These are phyloP conservation scores for Lymantria dispar DNA, from an alignment of 2,888 invertebrate species.

Conservation along the genomic window DNA sequence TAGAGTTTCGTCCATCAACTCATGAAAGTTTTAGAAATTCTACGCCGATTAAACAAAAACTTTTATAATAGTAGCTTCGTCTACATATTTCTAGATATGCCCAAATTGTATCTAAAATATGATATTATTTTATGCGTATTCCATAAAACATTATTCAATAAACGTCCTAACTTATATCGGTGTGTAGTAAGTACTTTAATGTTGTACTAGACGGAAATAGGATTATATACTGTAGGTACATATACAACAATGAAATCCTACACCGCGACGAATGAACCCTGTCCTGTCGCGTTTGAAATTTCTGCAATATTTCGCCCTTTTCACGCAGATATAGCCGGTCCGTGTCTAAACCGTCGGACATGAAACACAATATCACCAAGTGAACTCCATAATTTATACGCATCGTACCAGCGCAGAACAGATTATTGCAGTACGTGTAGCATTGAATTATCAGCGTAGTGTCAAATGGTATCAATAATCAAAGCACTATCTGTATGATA, in stretches of 20 bases:
- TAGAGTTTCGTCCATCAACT: not conserved
- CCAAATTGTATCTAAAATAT: conserved; percentile 45
- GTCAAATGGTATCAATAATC: conserved; percentile 21
- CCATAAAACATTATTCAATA: conserved; percentile 67
- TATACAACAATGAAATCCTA: conserved; percentile 75
- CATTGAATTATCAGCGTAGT: conserved; percentile 47
- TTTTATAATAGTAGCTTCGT: conserved; percentile 27
- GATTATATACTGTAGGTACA: conserved; percentile 34
- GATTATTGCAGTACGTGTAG: conserved; percentile 59
- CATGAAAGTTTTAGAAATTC: conserved; percentile 44
- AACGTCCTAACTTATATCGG: conserved; percentile 55
- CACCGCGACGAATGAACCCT: conserved; percentile 80
- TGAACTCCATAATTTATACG: conserved; percentile 75
- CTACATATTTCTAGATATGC: conserved; percentile 43
- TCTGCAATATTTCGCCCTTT: conserved; percentile 82
- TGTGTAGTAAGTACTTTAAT: conserved; percentile 60
- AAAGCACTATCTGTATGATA: not conserved
- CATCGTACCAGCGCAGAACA: conserved; percentile 50
- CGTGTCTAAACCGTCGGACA: conserved; percentile 78
- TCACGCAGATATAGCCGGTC: conserved; percentile 77
- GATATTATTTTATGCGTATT: conserved; percentile 61
- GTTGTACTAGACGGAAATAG: conserved; percentile 34
- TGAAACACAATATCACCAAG: conserved; percentile 79
- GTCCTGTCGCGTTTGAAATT: conserved; percentile 80
- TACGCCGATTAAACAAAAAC: conserved; percentile 39